Percentiles rank a stretch among this genome's conserved stretches.
phyloP scores from a whole-genome alignment of 1,140 invertebrate species.

The Solenopsis invicta region DNA sequence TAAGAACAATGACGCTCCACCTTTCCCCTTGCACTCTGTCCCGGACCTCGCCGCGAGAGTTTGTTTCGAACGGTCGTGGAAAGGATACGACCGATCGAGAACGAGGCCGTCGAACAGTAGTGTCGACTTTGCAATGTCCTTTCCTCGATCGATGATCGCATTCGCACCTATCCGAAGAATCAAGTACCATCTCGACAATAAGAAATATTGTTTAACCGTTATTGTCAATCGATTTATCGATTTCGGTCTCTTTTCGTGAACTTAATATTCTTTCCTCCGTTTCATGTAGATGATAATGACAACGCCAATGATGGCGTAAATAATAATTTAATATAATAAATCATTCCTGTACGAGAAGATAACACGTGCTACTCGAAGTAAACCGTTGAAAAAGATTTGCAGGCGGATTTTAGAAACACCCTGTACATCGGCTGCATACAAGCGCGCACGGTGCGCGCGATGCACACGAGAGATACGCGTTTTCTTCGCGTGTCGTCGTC shows the following conservation, averaged over 20 bases:
- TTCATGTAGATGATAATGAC: too few species aligned
- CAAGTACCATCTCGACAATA: neutral
- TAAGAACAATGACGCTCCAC: neutral
- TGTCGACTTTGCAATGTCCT: neutral
- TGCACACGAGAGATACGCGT: slow-evolving; percentile 70
- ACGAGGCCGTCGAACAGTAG: slow-evolving; percentile 64
- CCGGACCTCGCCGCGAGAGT: neutral
- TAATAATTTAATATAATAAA: neutral
- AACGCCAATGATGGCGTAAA: too few species aligned
- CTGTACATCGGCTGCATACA: slow-evolving; percentile 31
- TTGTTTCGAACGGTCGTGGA: slow-evolving; percentile 28
- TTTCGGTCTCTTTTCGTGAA: neutral
- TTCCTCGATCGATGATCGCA: slow-evolving; percentile 48
- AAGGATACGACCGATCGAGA: slow-evolving; percentile 62
- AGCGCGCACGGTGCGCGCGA: slow-evolving; percentile 23
- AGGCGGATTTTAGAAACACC: slow-evolving; percentile 34
- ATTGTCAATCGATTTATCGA: neutral
- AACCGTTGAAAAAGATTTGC: neutral
- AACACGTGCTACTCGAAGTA: neutral
- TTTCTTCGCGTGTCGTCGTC: slow-evolving; percentile 78
- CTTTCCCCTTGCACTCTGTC: neutral
- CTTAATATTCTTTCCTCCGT: too few species aligned
- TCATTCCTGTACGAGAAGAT: neutral
- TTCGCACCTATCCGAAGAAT: neutral
- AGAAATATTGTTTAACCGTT: neutral